A percentile compares a stretch with the other conserved stretches of the same genome.
These are phyloP conservation scores for Heliocidaris erythrogramma DNA, from an alignment of 35 echinoderm and acorn worm genomes.

Conservation along the genomic window DNA sequence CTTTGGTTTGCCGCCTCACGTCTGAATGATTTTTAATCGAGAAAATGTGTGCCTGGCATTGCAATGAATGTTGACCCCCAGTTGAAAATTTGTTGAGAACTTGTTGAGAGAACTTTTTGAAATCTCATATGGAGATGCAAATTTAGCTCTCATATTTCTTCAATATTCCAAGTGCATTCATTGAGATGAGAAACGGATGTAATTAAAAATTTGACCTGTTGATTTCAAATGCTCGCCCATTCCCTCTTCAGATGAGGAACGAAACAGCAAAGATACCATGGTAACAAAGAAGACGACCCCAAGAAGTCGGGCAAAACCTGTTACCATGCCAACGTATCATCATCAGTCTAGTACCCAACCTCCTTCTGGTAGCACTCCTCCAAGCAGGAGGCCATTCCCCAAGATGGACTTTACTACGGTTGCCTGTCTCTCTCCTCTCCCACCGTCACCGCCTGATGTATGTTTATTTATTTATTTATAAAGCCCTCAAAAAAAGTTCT, in stretches of 20 bases:
- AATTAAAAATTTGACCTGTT: not conserved
- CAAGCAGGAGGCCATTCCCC: not conserved
- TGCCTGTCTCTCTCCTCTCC: constrained; percentile 15
- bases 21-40: too few species aligned
- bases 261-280: not conserved
- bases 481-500: not conserved
- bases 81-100: too few species aligned
- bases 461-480: not conserved
- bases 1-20: too few species aligned
- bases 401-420: constrained; percentile 23
- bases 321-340: not conserved
- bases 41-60: too few species aligned
- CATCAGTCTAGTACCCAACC: not conserved
- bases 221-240: not conserved
- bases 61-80: too few species aligned
- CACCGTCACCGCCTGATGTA: constrained; percentile 26
- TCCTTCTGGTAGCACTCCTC: not conserved
- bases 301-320: not conserved
- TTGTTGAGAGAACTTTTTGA: too few species aligned
- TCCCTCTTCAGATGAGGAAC: not conserved
- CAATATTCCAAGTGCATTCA: too few species aligned
- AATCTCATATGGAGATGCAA: too few species aligned
- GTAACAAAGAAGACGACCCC: not conserved
- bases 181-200: too few species aligned
- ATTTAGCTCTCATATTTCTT: too few species aligned